phyloP scores from a whole-genome alignment of 2,797 vertebrate genomes.

The Pogoniulus pusillus region DNA sequence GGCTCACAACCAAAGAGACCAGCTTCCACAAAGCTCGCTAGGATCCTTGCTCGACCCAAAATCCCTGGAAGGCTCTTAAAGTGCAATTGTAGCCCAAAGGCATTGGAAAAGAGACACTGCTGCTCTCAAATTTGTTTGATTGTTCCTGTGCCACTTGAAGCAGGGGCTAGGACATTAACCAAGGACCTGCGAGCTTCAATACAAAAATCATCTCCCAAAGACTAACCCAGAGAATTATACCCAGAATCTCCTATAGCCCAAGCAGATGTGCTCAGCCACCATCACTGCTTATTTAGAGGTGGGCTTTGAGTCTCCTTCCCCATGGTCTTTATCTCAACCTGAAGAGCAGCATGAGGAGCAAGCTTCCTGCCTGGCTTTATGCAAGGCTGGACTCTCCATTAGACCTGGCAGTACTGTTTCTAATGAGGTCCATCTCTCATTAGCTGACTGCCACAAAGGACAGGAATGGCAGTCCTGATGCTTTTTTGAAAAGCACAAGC shows the following conservation, averaged over 20 bases:
- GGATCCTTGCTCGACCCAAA: neutral
- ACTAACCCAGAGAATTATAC: neutral
- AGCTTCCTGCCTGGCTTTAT: neutral
- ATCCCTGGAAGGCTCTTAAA: slow-evolving; percentile 33
- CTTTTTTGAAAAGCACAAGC: neutral
- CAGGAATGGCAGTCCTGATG: neutral
- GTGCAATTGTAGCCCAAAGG: slow-evolving; percentile 38
- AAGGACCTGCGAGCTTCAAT: neutral
- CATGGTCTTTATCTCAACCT: neutral
- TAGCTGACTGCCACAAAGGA: neutral
- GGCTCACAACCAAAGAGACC: neutral
- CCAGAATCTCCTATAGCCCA: neutral
- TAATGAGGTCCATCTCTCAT: neutral
- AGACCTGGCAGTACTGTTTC: neutral
- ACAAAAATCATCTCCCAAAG: neutral
- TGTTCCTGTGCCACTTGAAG: neutral
- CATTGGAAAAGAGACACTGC: neutral
- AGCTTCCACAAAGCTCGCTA: neutral
- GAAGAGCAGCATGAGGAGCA: neutral
- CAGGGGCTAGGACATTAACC: neutral
- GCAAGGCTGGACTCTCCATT: rapidly evolving
- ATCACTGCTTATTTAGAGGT: neutral
- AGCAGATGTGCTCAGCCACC: neutral
- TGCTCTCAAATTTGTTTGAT: neutral
- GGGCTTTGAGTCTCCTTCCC: neutral